Conservation (phyloP, 2,888 invertebrate species). For the Noctua janthe region DNA sequence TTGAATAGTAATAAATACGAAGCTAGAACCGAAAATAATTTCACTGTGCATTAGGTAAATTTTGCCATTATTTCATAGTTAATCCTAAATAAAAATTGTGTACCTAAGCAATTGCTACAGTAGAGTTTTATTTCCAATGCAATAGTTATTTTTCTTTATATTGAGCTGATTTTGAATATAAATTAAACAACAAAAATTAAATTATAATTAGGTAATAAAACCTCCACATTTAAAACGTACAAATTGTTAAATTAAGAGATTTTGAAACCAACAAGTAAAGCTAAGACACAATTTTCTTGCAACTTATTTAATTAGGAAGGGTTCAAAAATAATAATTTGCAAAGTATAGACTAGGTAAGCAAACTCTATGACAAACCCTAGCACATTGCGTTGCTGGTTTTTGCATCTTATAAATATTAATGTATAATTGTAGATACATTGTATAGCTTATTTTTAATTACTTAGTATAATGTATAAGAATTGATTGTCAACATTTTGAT, state of each 20-base stretch:
- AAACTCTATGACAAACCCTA: slow-evolving; percentile 9
- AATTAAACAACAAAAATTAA: slow-evolving; percentile 14
- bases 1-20: slow-evolving; percentile 22
- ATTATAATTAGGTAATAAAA: slow-evolving; percentile 25
- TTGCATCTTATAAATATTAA: slow-evolving; percentile 48
- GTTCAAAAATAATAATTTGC: slow-evolving; percentile 49
- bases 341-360: slow-evolving; percentile 37
- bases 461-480: slow-evolving; percentile 59
- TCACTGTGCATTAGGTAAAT: neutral
- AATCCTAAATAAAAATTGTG: slow-evolving; percentile 4
- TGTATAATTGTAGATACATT: slow-evolving; percentile 56
- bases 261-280: slow-evolving; percentile 36
- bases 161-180: slow-evolving; percentile 9
- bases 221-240: slow-evolving; percentile 51
- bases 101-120: slow-evolving; percentile 13
- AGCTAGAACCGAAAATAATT: slow-evolving; percentile 15
- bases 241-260: slow-evolving; percentile 46
- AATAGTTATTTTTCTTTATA: neutral
- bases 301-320: slow-evolving; percentile 35
- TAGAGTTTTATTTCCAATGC: slow-evolving; percentile 39
- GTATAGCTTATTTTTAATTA: slow-evolving; percentile 62
- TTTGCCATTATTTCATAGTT: slow-evolving; percentile 23
- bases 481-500: slow-evolving; percentile 70
- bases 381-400: slow-evolving; percentile 40
- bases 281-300: slow-evolving; percentile 37